Evolutionary conservation across 2,888 invertebrate species (phyloP).

Genomic region (Muscina levida): DNA sequence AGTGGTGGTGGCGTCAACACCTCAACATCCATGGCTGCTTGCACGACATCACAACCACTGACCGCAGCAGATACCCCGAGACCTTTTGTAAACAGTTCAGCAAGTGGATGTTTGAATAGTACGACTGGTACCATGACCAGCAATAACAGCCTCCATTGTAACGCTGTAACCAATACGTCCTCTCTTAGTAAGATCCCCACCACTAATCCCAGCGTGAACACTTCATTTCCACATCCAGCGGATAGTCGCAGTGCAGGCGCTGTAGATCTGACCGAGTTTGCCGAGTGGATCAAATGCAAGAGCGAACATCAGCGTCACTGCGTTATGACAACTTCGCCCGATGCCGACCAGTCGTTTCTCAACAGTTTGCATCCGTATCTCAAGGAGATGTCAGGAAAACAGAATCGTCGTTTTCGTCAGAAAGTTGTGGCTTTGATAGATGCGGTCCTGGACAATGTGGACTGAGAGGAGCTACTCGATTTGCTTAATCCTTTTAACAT

Average conservation of each 20-base stretch:
- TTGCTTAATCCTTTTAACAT: constrained; percentile 50
- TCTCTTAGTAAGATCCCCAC: constrained; percentile 36
- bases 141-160: constrained; percentile 36
- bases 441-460: constrained; percentile 74
- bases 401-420: constrained; percentile 76
- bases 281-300: constrained; percentile 75
- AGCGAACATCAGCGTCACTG: constrained; percentile 69
- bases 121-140: constrained; percentile 41
- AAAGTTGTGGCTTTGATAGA: constrained; percentile 76
- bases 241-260: constrained; percentile 61
- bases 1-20: constrained; percentile 62
- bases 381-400: constrained; percentile 76
- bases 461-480: constrained; percentile 60
- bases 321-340: constrained; percentile 69
- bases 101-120: constrained; percentile 23
- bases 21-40: constrained; percentile 62
- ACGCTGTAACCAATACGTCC: constrained; percentile 14
- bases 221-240: constrained; percentile 38
- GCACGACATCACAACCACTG: constrained; percentile 65
- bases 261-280: constrained; percentile 73
- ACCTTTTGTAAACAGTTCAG: constrained; percentile 36
- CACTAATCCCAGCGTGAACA: constrained; percentile 23
- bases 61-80: constrained; percentile 55
- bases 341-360: constrained; percentile 76
- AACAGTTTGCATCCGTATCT: constrained; percentile 76